Percentiles rank a stretch among this genome's conserved stretches.
Conservation (phyloP, 2,888 invertebrate species). For the Lepetodrilus schrolli region DNA sequence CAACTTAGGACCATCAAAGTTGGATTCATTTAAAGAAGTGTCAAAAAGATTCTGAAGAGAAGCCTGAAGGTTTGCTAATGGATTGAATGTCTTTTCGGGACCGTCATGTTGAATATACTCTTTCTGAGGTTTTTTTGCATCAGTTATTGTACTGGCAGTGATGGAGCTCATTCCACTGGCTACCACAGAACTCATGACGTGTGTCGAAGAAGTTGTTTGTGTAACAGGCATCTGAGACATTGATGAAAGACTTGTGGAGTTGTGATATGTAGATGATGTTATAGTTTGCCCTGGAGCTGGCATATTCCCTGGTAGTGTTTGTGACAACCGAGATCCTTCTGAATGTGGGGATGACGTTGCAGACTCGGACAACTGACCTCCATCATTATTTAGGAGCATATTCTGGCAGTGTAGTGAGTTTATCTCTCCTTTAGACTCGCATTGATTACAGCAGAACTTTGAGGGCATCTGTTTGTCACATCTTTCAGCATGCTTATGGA, state of each 20-base stretch:
- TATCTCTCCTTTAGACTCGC: slow-evolving; percentile 44
- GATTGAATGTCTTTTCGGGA: slow-evolving; percentile 7
- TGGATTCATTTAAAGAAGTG: slow-evolving; percentile 7
- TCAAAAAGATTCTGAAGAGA: slow-evolving; percentile 30
- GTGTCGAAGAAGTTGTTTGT: too few species aligned
- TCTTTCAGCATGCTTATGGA: background rate
- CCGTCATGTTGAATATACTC: slow-evolving; percentile 7
- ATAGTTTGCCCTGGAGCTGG: background rate
- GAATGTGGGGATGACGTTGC: background rate
- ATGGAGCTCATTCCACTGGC: too few species aligned
- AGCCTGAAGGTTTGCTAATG: slow-evolving; percentile 27
- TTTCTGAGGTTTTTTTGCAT: background rate
- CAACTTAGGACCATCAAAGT: background rate
- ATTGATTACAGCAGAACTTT: slow-evolving; percentile 44
- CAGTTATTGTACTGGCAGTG: background rate
- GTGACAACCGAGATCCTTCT: background rate
- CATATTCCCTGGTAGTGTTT: background rate
- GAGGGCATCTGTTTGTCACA: background rate
- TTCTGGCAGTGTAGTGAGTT: slow-evolving; percentile 50
- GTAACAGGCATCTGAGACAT: too few species aligned
- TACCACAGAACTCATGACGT: too few species aligned
- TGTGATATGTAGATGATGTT: background rate
- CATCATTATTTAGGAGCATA: background rate
- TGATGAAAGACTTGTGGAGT: background rate
- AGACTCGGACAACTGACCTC: background rate